Base-by-base conservation (phyloP, 2,113 vertebrate genomes). In the Coracopsis vasa region DNA sequence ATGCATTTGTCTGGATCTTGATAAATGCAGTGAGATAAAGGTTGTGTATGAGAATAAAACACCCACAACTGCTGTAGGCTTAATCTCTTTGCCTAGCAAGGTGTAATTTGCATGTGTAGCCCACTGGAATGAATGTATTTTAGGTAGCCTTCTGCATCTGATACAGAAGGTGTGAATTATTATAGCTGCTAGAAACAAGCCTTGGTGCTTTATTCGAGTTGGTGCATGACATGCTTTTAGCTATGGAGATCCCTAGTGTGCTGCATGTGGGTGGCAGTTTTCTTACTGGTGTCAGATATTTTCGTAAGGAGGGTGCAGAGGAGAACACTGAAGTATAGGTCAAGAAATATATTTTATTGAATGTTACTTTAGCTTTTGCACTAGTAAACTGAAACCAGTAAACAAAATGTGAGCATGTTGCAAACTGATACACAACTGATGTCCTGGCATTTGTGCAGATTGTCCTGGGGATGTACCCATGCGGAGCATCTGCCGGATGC, bases 221-320 rank as follows among this genome's bases (percentile, higher is more conserved):
- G 65, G 27, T 71, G 65, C 54, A 15, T 58, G 54, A 64, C 7
- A 14, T 6, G 8, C 50, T 94, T 62, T 84, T 71, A 88, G 42
- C 67, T 77, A 0, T 62, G 88, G 67, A 80, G 44, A 65, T 92
- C 64, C 37, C 72, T 37, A 9, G 58, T 25, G 54, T 94, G 54
- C 61, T 80, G 37, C 29, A 5, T 0, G 14, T 70, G 64, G 75
- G 72, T 88, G 58, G 71, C 50, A 83, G 25, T 58, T 93, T 44
- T 91, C 80, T 84, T 81, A 1, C 35, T 79, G 62, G 71, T 80
- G 71, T 73, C 72, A 92, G 58, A 20, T 86, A 50, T 73, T 94
- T 92, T 66, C 39, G 45, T 80, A 80, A 83, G 64, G 41, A 41
- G 33, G 65, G 54, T 70, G 25, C 33, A 88, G 81, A 60, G 44